Base-by-base conservation (phyloP, 2,113 vertebrate genomes). In the Sialia sialis region DNA sequence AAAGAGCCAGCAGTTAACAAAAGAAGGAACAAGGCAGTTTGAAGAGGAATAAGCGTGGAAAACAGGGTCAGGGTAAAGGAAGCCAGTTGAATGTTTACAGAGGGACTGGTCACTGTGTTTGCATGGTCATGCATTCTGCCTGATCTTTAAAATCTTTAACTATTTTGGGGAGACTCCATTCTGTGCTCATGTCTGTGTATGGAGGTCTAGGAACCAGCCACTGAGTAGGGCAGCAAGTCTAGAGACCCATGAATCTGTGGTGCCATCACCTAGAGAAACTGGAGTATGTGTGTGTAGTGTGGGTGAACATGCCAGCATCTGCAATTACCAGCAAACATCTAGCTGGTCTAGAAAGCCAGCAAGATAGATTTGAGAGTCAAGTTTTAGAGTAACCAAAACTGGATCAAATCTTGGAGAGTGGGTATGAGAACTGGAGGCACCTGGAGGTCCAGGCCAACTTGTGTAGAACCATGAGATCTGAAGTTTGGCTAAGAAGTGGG, bases 361-460 rank as follows among this genome's bases (percentile, higher is more conserved):
- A 39, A 34, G 15, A 39, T 1, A 2, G 41, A 62, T 32, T 63
- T 63, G 16, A 20, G 16, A 62, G 9, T 16, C 54, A 56, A 5
- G 3, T 39, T 83, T 10, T 63, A 21, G 29, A 56, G 36, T 4
- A 11, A 8, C 8, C 6, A 29, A 25, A 78, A 62, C 16, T 39
- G n/a, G 9, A 3, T 29, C 4, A 10, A 29, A 29, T 51, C 21
- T 36, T 69, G 20, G 83, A 68, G 54, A 63, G 18, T 29, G 13
- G 8, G 20, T 58, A 11, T 58, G 41, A 67, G 11, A 87, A 29
- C 29, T 49, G 43, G 41, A 75, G 25, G 12, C 12, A 75, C 36
- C 1, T 2, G 9, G 21, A 44, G 2, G 18, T 46, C 32, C 38
- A 63, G n/a, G 8, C 10, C 34, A 77, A 0, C 32, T 68, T 16